Base-by-base conservation (phyloP, 2,888 invertebrate species). In the Eupelmus urozonus region DNA sequence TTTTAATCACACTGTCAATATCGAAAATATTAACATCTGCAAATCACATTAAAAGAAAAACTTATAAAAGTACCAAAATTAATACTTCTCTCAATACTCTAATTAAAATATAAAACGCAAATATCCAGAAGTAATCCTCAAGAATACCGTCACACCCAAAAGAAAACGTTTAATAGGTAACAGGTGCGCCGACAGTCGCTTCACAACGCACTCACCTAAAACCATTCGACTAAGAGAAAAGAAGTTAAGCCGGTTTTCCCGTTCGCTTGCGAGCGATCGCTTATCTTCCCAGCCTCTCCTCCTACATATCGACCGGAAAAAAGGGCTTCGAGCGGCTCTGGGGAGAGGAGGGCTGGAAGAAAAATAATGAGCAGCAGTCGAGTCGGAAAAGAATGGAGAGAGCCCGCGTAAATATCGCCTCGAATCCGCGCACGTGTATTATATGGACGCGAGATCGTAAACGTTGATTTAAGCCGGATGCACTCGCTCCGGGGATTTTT, bases 371-470 rank as follows among this genome's bases (percentile, higher is more conserved):
- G 34, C 9, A 70, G 59, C 51, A 23, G 4, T 9, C 7, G 49
- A 11, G 49, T 49, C 49, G 49, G 11, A 20, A 13, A 53, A 18
- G 34, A 34, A 34, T 34, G 34, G 9, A 34, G 34, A 34, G 3
- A n/a, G n/a, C n/a, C 5, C 34, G 34, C 71, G 65, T 80, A 80
- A 81, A 81, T 80, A 80, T 82, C 76, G 75, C 34, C n/a, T 75
- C 70, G 77, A 75, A 73, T 53, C 57, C 60, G 45, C 49, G 76
- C 25, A 66, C 74, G 69, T 57, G 77, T 75, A 57, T 70, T 45
- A 73, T 53, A n/a, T 67, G 80, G 78, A 74, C 60, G 79, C 60
- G 45, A 62, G 51, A 42, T 73, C 65, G 65, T 65, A 73, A 73
- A 67, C n/a, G 67, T 75, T 18, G 59, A 75, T 75, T 75, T 75